A percentile compares a stretch with the other conserved stretches of the same genome.
These are phyloP conservation scores for Tamandua tetradactyla DNA, from an alignment of 2,797 vertebrate genomes.

Conservation along the genomic window DNA sequence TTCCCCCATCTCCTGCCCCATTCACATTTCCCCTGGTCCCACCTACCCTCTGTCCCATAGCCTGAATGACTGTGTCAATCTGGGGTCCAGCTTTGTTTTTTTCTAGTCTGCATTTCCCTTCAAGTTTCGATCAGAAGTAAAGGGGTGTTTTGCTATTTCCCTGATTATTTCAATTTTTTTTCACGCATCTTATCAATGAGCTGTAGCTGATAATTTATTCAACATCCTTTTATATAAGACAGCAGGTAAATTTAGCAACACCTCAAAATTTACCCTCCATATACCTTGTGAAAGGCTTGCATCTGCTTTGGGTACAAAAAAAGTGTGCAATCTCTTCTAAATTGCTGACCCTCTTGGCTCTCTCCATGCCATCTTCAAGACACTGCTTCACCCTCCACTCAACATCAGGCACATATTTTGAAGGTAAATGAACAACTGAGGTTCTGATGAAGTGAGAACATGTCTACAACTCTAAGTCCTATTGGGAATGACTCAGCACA, in stretches of 20 bases:
- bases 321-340: not conserved
- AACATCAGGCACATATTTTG: not conserved
- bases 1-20: not conserved
- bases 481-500: not conserved
- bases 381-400: not conserved
- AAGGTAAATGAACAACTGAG: not conserved
- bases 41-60: not conserved
- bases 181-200: not conserved
- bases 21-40: not conserved
- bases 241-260: not conserved
- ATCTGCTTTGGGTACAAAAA: not conserved
- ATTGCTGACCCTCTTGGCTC: not conserved
- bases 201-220: not conserved
- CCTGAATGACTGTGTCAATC: accelerated
- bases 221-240: not conserved
- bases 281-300: not conserved
- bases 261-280: not conserved
- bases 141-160: not conserved
- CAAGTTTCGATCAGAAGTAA: not conserved
- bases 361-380: not conserved
- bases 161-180: not conserved
- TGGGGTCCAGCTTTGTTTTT: not conserved
- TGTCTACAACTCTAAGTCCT: not conserved
- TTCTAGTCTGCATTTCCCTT: constrained; percentile 4
- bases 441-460: not conserved